These are phyloP conservation scores for Orchesella cincta DNA, from an alignment of 1,140 invertebrate species.

Conservation along the genomic window DNA sequence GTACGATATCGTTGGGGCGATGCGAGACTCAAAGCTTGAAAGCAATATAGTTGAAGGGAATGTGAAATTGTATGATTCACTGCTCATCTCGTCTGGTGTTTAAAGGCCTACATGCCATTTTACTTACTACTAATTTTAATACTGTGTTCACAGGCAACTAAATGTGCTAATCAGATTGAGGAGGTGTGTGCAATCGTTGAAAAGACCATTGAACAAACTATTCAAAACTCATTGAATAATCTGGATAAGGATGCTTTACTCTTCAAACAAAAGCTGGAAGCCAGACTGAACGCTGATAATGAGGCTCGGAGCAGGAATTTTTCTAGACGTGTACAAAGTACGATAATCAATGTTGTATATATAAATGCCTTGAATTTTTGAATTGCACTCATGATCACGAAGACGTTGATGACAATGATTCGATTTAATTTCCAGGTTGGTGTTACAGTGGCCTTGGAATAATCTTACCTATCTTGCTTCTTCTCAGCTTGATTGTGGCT, in stretches of 20 bases:
- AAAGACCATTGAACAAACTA: slow-evolving; percentile 64
- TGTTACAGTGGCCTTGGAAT: slow-evolving; percentile 40
- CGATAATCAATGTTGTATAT: slow-evolving; percentile 33
- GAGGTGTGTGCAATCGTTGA: slow-evolving; percentile 64
- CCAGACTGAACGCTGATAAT: slow-evolving; percentile 58
- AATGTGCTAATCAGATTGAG: slow-evolving; percentile 66
- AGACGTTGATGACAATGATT: no score
- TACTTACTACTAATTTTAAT: no score
- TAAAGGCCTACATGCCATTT: no score
- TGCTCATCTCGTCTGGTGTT: no score
- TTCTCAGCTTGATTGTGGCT: slow-evolving; percentile 43
- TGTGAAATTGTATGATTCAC: no score
- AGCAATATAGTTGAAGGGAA: no score
- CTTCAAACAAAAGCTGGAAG: slow-evolving; percentile 58
- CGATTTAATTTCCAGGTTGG: slow-evolving; percentile 42
- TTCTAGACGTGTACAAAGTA: slow-evolving; percentile 46
- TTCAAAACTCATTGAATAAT: slow-evolving; percentile 65
- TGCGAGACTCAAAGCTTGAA: no score
- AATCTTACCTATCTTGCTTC: slow-evolving; percentile 44
- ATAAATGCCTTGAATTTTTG: no score
- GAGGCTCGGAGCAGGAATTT: slow-evolving; percentile 53
- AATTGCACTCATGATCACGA: no score
- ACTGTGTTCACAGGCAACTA: slow-evolving; percentile 57
- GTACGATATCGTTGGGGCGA: no score
- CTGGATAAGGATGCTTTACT: slow-evolving; percentile 63